A percentile compares a stretch with the other conserved stretches of the same genome.
Conservation (phyloP, 1,140 invertebrate genomes). For the Ooceraea biroi region DNA sequence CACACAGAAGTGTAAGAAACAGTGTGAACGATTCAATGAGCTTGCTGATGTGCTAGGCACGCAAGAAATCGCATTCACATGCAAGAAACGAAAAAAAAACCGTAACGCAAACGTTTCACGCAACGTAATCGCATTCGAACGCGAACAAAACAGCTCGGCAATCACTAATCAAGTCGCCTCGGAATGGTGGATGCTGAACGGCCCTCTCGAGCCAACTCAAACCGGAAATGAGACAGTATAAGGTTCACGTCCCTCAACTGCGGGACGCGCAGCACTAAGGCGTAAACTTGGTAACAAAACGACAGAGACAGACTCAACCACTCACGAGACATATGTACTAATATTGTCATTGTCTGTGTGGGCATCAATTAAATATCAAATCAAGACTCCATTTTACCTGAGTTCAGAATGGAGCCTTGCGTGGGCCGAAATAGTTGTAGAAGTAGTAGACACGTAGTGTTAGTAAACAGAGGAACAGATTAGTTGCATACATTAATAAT, state of each 20-base stretch:
- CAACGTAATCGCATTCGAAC: constrained; percentile 37
- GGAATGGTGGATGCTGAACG: neutral
- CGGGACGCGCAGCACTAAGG: constrained; percentile 51
- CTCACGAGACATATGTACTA: constrained; percentile 84
- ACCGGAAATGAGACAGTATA: constrained; percentile 22
- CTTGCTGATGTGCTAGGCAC: constrained; percentile 54
- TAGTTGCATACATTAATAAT: constrained; percentile 78
- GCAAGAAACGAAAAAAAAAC: constrained; percentile 49
- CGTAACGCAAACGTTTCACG: constrained; percentile 17
- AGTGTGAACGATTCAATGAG: constrained; percentile 34
- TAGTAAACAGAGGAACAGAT: constrained; percentile 84
- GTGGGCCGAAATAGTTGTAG: constrained; percentile 85
- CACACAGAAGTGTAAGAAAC: constrained; percentile 36
- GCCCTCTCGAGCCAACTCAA: constrained; percentile 26
- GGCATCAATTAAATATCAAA: constrained; percentile 81
- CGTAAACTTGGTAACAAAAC: constrained; percentile 70
- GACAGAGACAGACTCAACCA: constrained; percentile 82
- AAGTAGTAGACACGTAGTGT: constrained; percentile 83
- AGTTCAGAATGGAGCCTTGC: constrained; percentile 86
- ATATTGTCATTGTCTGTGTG: constrained; percentile 73
- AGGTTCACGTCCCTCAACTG: constrained; percentile 2
- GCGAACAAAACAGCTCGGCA: constrained; percentile 15
- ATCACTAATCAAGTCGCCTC: constrained; percentile 27
- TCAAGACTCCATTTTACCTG: constrained; percentile 87
- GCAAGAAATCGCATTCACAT: constrained; percentile 67